phyloP scores from a whole-genome alignment of 2,797 vertebrate genomes.

The Podarcis lilfordi region DNA sequence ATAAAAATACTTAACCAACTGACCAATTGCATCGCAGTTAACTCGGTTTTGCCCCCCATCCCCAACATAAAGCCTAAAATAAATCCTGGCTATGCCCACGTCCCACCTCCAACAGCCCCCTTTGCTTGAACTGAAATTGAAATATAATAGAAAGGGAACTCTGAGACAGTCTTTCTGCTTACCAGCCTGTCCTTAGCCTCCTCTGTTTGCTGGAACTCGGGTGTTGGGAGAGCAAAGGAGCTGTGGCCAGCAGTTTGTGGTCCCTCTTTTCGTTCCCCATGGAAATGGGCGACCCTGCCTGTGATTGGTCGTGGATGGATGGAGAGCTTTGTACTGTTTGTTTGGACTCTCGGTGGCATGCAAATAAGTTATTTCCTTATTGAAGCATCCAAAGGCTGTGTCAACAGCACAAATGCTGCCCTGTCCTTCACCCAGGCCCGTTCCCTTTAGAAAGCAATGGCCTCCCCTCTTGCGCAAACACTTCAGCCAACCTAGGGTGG shows the following conservation, averaged over 20 bases:
- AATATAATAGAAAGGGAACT: not conserved
- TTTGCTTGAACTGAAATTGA: not conserved
- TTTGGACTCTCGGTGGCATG: constrained; percentile 25
- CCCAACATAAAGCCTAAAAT: too few relatives aligned
- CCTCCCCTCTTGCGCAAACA: not conserved
- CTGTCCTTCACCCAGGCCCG: not conserved
- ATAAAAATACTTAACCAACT: too few relatives aligned
- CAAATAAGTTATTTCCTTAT: constrained; percentile 40
- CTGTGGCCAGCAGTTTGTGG: not conserved
- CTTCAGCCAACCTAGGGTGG: not conserved
- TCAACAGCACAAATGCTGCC: constrained; percentile 38
- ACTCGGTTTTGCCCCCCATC: too few relatives aligned
- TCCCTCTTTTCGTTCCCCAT: not conserved
- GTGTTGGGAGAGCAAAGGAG: not conserved
- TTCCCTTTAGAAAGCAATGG: not conserved
- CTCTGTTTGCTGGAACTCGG: not conserved
- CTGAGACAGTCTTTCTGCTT: not conserved
- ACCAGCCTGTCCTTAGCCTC: not conserved
- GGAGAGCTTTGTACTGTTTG: not conserved
- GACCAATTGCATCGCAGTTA: too few relatives aligned
- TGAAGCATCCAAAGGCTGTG: constrained; percentile 5
- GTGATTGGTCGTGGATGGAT: not conserved
- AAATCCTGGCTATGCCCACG: too few relatives aligned
- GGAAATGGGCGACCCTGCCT: not conserved
- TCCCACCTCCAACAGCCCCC: not conserved